phyloP scores from a whole-genome alignment of 2,113 vertebrate genomes.

The Haplotaxodon microlepis region DNA sequence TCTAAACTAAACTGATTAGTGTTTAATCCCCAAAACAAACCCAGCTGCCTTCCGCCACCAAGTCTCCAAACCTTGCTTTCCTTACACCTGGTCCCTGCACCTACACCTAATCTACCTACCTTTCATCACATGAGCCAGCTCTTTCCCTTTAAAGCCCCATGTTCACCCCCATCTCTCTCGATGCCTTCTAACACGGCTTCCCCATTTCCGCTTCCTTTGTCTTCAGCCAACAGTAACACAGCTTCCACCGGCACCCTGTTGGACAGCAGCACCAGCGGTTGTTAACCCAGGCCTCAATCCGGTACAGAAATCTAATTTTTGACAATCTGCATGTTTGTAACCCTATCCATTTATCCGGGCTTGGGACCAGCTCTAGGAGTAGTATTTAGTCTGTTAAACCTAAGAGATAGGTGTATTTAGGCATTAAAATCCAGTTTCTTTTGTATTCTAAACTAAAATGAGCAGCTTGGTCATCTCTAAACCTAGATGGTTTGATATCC shows the following conservation, averaged over 20 bases:
- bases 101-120: not conserved
- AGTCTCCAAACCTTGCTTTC: not conserved
- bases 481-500: not conserved
- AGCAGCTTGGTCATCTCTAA: not conserved
- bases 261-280: not conserved
- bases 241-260: not conserved
- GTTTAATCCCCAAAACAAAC: not conserved
- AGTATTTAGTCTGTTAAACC: not conserved
- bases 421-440: not conserved
- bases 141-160: not conserved
- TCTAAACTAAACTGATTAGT: not conserved
- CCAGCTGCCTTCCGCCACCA: not conserved
- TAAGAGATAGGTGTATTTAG: not conserved
- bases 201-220: not conserved
- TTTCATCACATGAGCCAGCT: not conserved
- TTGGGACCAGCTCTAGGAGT: not conserved
- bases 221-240: not conserved
- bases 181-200: not conserved
- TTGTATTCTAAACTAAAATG: not conserved
- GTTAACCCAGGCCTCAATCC: not conserved
- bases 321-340: fast-evolving
- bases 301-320: not conserved
- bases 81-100: not conserved
- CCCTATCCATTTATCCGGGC: not conserved
- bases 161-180: not conserved